phyloP scores from a whole-genome alignment of 2,888 invertebrate species.

The Calameuta filiformis region DNA sequence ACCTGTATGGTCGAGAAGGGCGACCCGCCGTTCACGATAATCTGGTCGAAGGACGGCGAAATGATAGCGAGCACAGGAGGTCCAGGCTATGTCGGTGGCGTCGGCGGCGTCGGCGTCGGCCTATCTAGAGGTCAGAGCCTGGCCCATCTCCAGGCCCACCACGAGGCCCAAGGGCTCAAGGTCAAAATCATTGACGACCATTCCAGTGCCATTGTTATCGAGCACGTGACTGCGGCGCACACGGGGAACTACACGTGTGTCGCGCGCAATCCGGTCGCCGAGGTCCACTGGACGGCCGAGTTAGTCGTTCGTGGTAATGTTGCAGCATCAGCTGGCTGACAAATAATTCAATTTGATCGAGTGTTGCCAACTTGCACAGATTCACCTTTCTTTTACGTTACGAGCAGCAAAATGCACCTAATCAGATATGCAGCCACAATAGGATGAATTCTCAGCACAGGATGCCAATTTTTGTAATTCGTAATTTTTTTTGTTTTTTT shows the following conservation, averaged over 20 bases:
- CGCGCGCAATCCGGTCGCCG: constrained; percentile 85
- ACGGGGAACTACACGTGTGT: constrained; percentile 94
- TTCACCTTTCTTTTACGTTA: background rate
- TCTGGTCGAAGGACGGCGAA: constrained; percentile 91
- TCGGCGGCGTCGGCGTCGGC: constrained; percentile 25
- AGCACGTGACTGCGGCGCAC: constrained; percentile 85
- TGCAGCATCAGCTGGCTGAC: constrained; percentile 14
- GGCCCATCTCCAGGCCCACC: constrained; percentile 29
- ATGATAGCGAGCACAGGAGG: constrained; percentile 75
- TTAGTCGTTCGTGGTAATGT: constrained; percentile 67
- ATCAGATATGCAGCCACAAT: background rate
- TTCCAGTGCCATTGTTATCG: constrained; percentile 86
- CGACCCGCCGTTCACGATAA: constrained; percentile 90
- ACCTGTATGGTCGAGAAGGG: constrained; percentile 93
- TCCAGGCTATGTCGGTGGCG: constrained; percentile 37
- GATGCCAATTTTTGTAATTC: background rate
- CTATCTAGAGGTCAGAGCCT: constrained; percentile 26
- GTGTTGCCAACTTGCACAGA: background rate
- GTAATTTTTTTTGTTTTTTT: background rate
- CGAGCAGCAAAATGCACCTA: background rate
- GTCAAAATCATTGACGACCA: constrained; percentile 77
- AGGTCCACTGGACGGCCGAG: constrained; percentile 65
- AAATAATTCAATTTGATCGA: background rate
- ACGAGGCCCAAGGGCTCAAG: constrained; percentile 51
- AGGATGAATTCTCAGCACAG: background rate